These are phyloP conservation scores for Hirtodrosophila duncani DNA, from an alignment of 2,888 invertebrate genomes.

Conservation along the genomic window DNA sequence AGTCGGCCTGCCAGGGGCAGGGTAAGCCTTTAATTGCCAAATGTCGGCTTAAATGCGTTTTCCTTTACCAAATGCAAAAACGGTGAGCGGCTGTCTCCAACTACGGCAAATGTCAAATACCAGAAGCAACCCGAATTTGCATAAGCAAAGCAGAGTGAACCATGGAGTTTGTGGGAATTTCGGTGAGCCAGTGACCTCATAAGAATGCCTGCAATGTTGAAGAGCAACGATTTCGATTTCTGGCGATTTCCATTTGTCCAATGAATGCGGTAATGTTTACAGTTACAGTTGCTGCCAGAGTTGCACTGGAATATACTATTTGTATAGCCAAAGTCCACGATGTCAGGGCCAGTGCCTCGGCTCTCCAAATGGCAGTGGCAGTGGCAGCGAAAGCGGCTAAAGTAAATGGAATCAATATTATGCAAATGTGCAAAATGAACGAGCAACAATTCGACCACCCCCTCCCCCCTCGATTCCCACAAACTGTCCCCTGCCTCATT, in stretches of 20 bases:
- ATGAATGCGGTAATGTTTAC: slow-evolving; percentile 32
- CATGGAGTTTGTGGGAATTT: slow-evolving; percentile 1
- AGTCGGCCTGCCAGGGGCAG: slow-evolving; percentile 9
- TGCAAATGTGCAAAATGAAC: slow-evolving; percentile 48
- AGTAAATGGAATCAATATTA: slow-evolving; percentile 55
- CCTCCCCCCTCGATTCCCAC: background rate
- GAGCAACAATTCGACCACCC: background rate
- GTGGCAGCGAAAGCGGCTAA: too few species aligned
- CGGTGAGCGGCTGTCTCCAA: background rate
- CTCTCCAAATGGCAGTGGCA: slow-evolving; percentile 11
- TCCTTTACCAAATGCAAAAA: slow-evolving; percentile 18
- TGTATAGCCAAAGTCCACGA: slow-evolving; percentile 33
- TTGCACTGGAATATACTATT: slow-evolving; percentile 55
- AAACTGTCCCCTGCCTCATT: slow-evolving; percentile 11
- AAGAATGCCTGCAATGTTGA: too few species aligned
- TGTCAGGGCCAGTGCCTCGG: slow-evolving; percentile 18
- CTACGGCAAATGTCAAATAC: background rate
- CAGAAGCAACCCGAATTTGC: too few species aligned
- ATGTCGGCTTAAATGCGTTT: slow-evolving; percentile 25
- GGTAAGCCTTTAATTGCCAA: slow-evolving; percentile 19
- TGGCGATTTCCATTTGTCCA: slow-evolving; percentile 41
- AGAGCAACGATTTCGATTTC: slow-evolving; percentile 21
- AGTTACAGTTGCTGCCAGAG: too few species aligned
- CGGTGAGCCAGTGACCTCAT: too few species aligned
- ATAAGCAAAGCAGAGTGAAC: background rate